Base-by-base conservation (phyloP, 2,113 vertebrate species). In the Albula goreensis region DNA sequence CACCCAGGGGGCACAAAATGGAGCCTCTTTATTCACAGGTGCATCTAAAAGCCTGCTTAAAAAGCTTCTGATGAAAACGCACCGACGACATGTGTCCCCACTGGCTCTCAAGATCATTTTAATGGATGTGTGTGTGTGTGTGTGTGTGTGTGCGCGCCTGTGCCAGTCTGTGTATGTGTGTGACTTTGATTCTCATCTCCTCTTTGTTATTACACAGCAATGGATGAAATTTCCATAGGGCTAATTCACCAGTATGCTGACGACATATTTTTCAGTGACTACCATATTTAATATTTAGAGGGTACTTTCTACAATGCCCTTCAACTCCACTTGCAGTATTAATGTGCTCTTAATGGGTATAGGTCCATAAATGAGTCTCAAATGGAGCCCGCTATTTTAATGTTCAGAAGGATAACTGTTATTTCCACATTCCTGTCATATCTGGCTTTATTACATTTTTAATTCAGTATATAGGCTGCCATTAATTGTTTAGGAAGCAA, bases 251-350 rank as follows among this genome's bases (percentile, higher is more conserved):
- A 92, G 90, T 91, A 89, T 93, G 92, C 94, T 94, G 93, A 95
- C 93, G 93, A 93, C 92, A 95, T 93, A 92, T 93, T 95, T 93
- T 93, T 90, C 89, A 86, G 91, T 93, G 93, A 95, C 91, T 93
- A 91, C 92, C 93, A 91, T 94, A 93, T 95, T 94, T 94, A 95
- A 95, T 94, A 96, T 96, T 94, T 96, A 94, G 94, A 93, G 92
- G 93, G 86, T 91, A 92, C 93, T 94, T 94, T 91, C 85, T 80
- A 91, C 93, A 91, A 88, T 93, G 94, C 92, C 95, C 94, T 96
- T 96, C 93, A 95, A 93, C 91, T 93, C 91, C 90, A 91, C 93
- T 90, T 94, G 92, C 91, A 94, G 93, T 95, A 94, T 95, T 94
- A 94, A 95, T 95, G 93, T 89, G 92, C 90, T 89, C 93, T 93